Conservation (phyloP, 2,888 invertebrate genomes). For the Polyommatus iphigenia region DNA sequence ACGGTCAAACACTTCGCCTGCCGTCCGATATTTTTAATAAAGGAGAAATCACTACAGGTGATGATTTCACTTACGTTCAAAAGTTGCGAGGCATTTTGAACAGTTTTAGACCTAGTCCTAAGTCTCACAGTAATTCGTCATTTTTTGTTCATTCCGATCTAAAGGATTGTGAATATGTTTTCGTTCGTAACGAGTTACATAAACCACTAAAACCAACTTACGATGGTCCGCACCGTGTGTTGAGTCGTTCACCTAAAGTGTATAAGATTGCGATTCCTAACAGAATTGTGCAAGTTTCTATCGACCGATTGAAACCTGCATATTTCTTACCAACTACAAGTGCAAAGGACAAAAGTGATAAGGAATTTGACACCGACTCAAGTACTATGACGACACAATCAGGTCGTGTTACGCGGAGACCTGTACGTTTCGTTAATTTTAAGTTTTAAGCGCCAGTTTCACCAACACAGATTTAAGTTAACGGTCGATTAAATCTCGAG, state of each 20-base stretch:
- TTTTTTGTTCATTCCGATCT: conserved; percentile 5
- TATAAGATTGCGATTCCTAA: neutral
- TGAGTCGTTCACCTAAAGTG: neutral
- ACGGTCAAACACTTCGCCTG: conserved; percentile 36
- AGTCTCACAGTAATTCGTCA: neutral
- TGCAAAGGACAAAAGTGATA: neutral
- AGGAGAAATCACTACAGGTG: neutral
- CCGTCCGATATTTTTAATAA: no score
- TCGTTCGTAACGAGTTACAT: neutral
- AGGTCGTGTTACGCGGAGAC: no score
- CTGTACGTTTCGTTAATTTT: no score
- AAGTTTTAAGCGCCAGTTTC: no score
- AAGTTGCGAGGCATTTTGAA: conserved; percentile 16
- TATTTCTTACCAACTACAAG: neutral
- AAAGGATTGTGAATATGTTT: neutral
- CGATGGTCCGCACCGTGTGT: neutral
- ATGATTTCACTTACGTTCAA: conserved; percentile 21
- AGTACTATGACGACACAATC: no score
- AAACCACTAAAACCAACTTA: neutral
- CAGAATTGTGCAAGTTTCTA: neutral
- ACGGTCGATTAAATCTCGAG: no score
- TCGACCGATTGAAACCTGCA: neutral
- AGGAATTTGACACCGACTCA: no score
- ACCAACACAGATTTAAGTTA: no score
- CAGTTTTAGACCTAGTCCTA: neutral